A percentile compares a stretch with the other conserved stretches of the same genome.
phyloP scores from a whole-genome alignment of 2,113 vertebrate genomes.

The Rana temporaria region DNA sequence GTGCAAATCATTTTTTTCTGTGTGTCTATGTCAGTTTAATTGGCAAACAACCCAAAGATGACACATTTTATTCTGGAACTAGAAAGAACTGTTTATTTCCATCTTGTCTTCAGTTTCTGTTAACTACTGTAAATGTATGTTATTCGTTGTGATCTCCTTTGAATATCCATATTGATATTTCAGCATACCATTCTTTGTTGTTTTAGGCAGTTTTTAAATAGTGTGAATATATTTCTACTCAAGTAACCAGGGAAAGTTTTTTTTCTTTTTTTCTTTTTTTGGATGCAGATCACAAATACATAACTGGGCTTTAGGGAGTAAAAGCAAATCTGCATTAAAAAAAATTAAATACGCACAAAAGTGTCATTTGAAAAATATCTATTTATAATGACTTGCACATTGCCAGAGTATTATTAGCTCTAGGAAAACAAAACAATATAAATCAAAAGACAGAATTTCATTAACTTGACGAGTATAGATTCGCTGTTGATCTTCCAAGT shows the following conservation, averaged over 20 bases:
- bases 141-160: neutral
- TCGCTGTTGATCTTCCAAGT: neutral
- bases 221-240: neutral
- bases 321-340: neutral
- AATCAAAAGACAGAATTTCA: constrained; percentile 1
- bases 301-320: neutral
- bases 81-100: neutral
- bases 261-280: neutral
- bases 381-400: neutral
- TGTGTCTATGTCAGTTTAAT: neutral
- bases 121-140: constrained; percentile 21
- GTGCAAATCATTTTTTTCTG: neutral
- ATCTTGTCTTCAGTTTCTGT: constrained; percentile 7
- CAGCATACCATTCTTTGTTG: neutral
- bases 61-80: neutral
- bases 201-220: neutral
- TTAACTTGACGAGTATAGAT: neutral
- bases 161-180: neutral
- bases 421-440: neutral
- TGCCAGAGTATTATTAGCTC: neutral
- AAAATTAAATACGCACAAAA: neutral
- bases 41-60: constrained; percentile 4
- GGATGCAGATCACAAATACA: constrained; percentile 23
- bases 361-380: neutral
- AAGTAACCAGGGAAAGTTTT: neutral